Evolutionary conservation across 2,113 vertebrate genomes (phyloP).

Genomic region (Anser brachyrhynchus): DNA sequence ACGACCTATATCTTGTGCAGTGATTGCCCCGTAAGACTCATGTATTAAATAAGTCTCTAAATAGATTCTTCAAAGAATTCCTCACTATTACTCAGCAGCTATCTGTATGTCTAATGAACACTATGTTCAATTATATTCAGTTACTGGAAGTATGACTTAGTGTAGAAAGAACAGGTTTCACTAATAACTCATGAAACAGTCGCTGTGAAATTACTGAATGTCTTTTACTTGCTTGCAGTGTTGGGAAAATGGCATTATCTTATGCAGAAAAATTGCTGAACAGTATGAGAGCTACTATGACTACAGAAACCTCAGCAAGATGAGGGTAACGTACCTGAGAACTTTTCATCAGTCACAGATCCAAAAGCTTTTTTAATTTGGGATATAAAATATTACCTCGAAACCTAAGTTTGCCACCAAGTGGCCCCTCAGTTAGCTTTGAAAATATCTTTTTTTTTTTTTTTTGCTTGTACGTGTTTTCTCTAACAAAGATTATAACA

Average conservation of each 20-base stretch:
- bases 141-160: background rate
- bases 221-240: conserved; percentile 79
- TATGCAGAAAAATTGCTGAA: conserved; percentile 96
- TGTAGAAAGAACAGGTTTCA: background rate
- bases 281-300: conserved; percentile 97
- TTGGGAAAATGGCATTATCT: conserved; percentile 98
- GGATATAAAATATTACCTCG: background rate
- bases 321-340: conserved; percentile 85
- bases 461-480: background rate
- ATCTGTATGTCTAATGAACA: background rate
- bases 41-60: background rate
- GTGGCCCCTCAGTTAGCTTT: background rate
- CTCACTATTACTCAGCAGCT: background rate
- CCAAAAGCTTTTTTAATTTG: background rate
- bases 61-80: background rate
- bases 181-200: background rate
- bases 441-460: background rate
- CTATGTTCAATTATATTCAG: background rate
- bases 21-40: background rate
- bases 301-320: conserved; percentile 99
- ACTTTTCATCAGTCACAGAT: background rate
- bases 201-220: background rate
- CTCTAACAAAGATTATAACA: background rate
- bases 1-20: background rate
- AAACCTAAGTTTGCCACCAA: background rate